Base-by-base conservation (phyloP, 2,888 invertebrate species). In the Drosophila heteroneura region DNA sequence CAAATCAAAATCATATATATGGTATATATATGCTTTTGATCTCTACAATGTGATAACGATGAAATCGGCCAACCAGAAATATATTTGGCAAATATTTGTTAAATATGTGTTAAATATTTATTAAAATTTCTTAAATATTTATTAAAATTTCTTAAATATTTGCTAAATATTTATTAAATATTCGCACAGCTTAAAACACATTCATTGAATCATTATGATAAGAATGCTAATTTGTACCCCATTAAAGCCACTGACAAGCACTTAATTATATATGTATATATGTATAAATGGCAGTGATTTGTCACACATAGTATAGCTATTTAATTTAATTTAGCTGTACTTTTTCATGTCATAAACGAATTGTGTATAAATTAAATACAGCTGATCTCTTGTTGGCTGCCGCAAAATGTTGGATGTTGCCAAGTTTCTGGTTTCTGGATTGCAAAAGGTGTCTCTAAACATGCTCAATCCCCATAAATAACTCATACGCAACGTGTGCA, bases 401-500 rank as follows among this genome's bases (percentile, higher is more conserved):
- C 39, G n/a, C 39, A 39, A 16, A 28, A 10, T 37, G 56, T 32
- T 61, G 56, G 68, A 69, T 47, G 16, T 58, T 75, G 80, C 71
- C 80, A 74, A 73, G 44, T 61, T 68, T 65, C 44, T 47, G 16
- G 47, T 16, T 16, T 47, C 26, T 47, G 14, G 47, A 16, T 14
- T 19, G 41, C 16, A 1, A 60, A 60, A 35, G 51, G 33, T 52
- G 60, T 30, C 19, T 16, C 19, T 16, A n/a, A 35, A 51, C n/a
- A 51, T 51, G 1, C 22, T n/a, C 7, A n/a, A n/a, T 30, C 14
- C 52, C 65, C 66, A 76, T 58, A 85, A 70, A 90, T 90, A 85
- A 49, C 72, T 53, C 71, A 90, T 83, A 88, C 78, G 89, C 83
- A 70, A 52, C 52, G 70, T 73, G 59, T 71, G 74, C 69, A 63